Evolutionary conservation across 2,113 vertebrate genomes (phyloP), one percentile per base, ranked within the genome.

Genomic region (Sapajus apella): DNA sequence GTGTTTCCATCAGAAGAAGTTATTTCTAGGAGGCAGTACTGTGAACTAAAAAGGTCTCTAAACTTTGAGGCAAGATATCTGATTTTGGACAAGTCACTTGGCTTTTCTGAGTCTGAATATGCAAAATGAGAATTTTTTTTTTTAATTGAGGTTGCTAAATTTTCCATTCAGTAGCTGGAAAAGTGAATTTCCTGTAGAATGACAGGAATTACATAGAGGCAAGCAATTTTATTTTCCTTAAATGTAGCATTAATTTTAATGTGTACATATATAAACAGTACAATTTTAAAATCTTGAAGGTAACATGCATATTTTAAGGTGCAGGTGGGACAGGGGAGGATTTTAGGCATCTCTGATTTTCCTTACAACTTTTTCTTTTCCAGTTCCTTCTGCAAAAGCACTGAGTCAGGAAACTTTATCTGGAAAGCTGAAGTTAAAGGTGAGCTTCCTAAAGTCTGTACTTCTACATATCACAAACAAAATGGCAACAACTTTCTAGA

Each of bases 251-350:
- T 98, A 98, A 97, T 98, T 98, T 98, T 98, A 98, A 98, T 96
- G 96, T 98, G 98, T 97, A 98, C 98, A 98, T 97, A 98, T 96
- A 98, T 97, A 98, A 98, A 98, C 98, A 98, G 97, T 98, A 97
- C 97, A 98, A 98, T 98, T 98, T 98, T 98, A 98, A 97, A 98
- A 97, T 97, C 96, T 97, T 91, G 97, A 98, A 98, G 98, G 98
- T 98, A 97, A 97, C 98, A 98, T 98, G 98, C 98, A 98, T 97
- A 97, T 82, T 90, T 98, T 98, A 98, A 98, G 97, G 97, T 98
- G 97, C 98, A 96, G 87, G 70, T 97, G 96, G 97, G 97, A 90
- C 56, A 79, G 94, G 95, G 86, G 68, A 95, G 76, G 96, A 90
- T 97, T 90, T 95, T 97, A 94, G 90, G 95, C 96, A 98, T 96